These are phyloP conservation scores for Stichodactyla mertensii DNA, from an alignment of 64 coral and sea anemone species.

Conservation along the genomic window DNA sequence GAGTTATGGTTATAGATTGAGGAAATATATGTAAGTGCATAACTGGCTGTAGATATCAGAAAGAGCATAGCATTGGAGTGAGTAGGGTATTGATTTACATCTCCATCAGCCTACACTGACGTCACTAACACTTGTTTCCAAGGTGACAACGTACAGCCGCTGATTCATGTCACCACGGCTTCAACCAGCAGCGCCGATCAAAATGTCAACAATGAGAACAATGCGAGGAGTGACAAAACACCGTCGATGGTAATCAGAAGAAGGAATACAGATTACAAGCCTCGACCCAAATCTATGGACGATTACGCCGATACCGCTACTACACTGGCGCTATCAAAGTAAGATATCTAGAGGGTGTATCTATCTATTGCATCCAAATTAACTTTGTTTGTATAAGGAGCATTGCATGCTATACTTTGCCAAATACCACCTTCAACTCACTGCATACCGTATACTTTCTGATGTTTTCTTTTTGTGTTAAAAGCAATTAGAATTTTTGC, in stretches of 20 bases:
- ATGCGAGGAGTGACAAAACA: not conserved
- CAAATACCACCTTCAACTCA: too few relatives aligned
- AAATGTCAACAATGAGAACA: conserved; percentile 19
- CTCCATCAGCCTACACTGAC: not conserved
- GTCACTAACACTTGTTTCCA: not conserved
- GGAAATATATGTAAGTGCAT: too few relatives aligned
- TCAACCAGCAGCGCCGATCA: conserved; percentile 10
- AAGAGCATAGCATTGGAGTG: too few relatives aligned
- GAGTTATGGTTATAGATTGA: too few relatives aligned
- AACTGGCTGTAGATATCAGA: too few relatives aligned
- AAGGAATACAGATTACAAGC: not conserved
- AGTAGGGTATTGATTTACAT: too few relatives aligned
- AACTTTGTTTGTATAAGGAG: too few relatives aligned
- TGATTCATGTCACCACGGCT: conserved; percentile 50
- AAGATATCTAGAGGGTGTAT: not conserved
- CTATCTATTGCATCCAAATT: not conserved
- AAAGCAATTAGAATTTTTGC: too few relatives aligned
- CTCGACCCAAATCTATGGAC: conserved; percentile 17
- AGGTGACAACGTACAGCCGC: conserved; percentile 43
- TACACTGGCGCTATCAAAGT: conserved; percentile 41
- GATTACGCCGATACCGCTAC: conserved; percentile 28
- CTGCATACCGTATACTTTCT: too few relatives aligned
- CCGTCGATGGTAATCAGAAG: conserved; percentile 13
- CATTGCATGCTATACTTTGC: too few relatives aligned
- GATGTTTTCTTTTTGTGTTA: too few relatives aligned